phyloP scores from a whole-genome alignment of 1,140 invertebrate genomes.

The Lutraria rhynchaena region DNA sequence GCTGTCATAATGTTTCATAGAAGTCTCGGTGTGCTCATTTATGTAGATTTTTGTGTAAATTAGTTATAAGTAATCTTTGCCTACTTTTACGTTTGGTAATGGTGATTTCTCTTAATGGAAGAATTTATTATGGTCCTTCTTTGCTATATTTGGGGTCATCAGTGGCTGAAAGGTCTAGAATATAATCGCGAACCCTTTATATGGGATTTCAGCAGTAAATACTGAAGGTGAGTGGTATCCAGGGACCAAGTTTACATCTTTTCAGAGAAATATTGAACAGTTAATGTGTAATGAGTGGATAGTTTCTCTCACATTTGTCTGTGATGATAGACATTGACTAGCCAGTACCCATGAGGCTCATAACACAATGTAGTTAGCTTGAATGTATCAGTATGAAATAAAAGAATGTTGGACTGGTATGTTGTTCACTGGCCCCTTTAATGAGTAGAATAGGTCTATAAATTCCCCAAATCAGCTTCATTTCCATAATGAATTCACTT shows the following conservation, averaged over 20 bases:
- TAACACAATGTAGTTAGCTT: too few species aligned
- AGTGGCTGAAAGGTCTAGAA: too few species aligned
- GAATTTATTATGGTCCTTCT: too few species aligned
- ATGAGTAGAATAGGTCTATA: too few species aligned
- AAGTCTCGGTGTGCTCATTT: conserved; percentile 49
- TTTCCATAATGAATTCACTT: too few species aligned
- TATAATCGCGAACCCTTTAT: not conserved
- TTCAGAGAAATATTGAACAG: conserved; percentile 52
- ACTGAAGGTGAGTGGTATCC: conserved; percentile 20
- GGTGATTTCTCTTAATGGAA: too few species aligned
- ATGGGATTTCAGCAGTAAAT: conserved; percentile 18
- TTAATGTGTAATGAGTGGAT: conserved; percentile 56
- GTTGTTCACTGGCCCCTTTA: too few species aligned
- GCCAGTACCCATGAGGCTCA: conserved; percentile 21
- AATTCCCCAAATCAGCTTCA: too few species aligned
- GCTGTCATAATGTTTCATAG: conserved; percentile 50
- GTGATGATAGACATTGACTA: conserved; percentile 35
- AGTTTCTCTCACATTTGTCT: conserved; percentile 51
- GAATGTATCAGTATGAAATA: too few species aligned
- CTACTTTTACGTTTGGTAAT: too few species aligned
- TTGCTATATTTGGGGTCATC: too few species aligned
- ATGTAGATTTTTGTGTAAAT: conserved; percentile 58
- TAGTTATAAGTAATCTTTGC: conserved; percentile 44
- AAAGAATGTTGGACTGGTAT: too few species aligned
- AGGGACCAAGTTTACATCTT: conserved; percentile 31